A percentile compares a stretch with the other conserved stretches of the same genome.
phyloP scores from a whole-genome alignment of 2,888 invertebrate species.

The Sphecodes monilicornis region DNA sequence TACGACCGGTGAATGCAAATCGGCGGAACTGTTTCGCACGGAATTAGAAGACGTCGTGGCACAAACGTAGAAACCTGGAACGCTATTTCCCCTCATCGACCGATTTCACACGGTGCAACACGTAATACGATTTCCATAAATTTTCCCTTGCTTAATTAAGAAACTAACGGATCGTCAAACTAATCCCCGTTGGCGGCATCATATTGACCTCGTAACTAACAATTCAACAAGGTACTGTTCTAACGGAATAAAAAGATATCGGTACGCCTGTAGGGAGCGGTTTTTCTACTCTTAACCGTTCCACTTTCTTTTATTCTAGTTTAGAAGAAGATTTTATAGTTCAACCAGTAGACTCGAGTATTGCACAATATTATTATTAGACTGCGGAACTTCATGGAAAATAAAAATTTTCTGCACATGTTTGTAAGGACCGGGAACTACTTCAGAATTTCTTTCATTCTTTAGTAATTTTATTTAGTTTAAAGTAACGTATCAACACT shows the following conservation, averaged over 20 bases:
- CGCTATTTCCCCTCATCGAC: conserved; percentile 38
- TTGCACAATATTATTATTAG: neutral
- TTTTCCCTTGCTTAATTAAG: conserved; percentile 17
- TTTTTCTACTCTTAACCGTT: neutral
- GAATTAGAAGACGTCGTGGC: conserved; percentile 23
- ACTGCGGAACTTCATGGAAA: too few relatives aligned
- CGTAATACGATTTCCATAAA: conserved; percentile 31
- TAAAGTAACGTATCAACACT: too few relatives aligned
- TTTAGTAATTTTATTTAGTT: too few relatives aligned
- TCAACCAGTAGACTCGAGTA: neutral
- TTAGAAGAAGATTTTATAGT: neutral
- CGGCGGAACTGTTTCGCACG: conserved; percentile 33
- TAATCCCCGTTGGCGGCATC: conserved; percentile 13
- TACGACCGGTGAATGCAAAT: conserved; percentile 9
- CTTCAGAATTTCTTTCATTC: too few relatives aligned
- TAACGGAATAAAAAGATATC: neutral
- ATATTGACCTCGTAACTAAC: conserved; percentile 30
- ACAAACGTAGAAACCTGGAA: conserved; percentile 13
- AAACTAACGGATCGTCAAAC: neutral
- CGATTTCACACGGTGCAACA: conserved; percentile 46
- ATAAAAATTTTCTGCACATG: too few relatives aligned
- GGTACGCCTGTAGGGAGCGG: neutral
- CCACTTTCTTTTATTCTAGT: neutral
- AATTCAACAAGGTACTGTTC: neutral
- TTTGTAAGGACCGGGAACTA: too few relatives aligned